phyloP scores from a whole-genome alignment of 2,113 vertebrate species.

The Leptodactylus fuscus region DNA sequence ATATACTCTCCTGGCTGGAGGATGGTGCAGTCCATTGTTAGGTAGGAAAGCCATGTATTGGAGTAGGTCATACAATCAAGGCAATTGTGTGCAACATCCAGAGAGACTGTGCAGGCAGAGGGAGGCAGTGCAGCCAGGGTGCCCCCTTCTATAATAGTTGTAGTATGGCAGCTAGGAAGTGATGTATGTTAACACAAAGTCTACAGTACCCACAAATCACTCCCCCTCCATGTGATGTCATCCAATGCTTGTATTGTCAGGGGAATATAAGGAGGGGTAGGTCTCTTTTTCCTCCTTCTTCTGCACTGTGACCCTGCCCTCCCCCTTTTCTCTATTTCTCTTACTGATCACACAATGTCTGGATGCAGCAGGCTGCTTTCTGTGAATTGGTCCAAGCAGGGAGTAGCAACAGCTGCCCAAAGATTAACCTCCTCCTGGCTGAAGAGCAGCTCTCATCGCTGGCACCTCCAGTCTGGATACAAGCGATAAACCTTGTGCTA shows the following conservation, averaged over 20 bases:
- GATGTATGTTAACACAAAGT: constrained; percentile 53
- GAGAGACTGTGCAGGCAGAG: neutral
- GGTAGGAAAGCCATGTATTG: constrained; percentile 50
- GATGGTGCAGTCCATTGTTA: constrained; percentile 30
- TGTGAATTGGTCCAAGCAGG: constrained; percentile 27
- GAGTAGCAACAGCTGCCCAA: constrained; percentile 39
- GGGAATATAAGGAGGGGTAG: constrained; percentile 42
- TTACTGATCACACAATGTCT: constrained; percentile 30
- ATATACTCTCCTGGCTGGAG: constrained; percentile 42
- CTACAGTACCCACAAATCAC: neutral
- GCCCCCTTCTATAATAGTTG: constrained; percentile 20
- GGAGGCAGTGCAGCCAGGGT: neutral
- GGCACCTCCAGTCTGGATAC: neutral
- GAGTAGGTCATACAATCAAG: constrained; percentile 3
- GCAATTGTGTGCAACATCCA: neutral
- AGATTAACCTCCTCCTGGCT: constrained; percentile 35
- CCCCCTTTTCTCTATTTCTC: constrained; percentile 13
- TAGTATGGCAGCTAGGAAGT: constrained; percentile 52
- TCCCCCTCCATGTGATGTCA: constrained; percentile 55
- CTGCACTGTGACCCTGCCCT: constrained; percentile 42
- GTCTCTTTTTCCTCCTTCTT: constrained; percentile 20
- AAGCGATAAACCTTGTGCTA: neutral
- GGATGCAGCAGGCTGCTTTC: constrained; percentile 32
- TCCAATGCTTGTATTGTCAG: constrained; percentile 43
- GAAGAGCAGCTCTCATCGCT: neutral